These are phyloP conservation scores for Drosophila tsacasi DNA, from an alignment of 1,140 invertebrate genomes.

Conservation along the genomic window DNA sequence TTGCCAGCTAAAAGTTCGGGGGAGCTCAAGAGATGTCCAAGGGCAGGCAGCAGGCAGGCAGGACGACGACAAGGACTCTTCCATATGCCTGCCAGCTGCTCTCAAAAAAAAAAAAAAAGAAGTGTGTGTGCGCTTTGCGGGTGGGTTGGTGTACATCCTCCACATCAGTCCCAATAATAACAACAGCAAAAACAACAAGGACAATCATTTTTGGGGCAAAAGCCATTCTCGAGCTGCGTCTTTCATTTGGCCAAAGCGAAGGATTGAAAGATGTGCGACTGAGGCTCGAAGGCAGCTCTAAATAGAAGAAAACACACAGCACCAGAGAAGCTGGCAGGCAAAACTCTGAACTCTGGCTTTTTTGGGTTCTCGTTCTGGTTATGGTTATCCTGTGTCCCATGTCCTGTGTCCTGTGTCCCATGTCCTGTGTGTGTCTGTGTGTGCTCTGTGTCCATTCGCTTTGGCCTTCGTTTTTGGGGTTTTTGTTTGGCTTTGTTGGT, in stretches of 20 bases:
- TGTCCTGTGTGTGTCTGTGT: not conserved
- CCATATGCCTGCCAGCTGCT: constrained; percentile 28
- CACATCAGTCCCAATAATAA: constrained; percentile 8
- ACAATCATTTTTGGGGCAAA: constrained; percentile 21
- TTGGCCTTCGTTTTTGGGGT: constrained; percentile 45
- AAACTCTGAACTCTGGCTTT: constrained; percentile 12
- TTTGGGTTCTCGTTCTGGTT: constrained; percentile 12
- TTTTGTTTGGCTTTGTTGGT: constrained; percentile 60
- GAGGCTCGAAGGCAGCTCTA: constrained; percentile 11
- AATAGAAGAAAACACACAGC: constrained; percentile 15
- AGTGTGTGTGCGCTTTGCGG: constrained; percentile 1
- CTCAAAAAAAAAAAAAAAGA: not conserved
- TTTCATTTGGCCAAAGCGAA: constrained; percentile 32
- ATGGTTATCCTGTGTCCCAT: not conserved
- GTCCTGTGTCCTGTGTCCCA: not conserved
- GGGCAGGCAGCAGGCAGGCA: not conserved
- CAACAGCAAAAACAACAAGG: constrained; percentile 29
- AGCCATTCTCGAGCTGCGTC: constrained; percentile 2
- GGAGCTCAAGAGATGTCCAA: constrained; percentile 5
- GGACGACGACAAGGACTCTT: not conserved
- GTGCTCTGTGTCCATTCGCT: constrained; percentile 24
- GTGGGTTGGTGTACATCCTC: not conserved
- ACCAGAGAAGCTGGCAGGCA: constrained; percentile 7
- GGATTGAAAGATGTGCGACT: constrained; percentile 50
- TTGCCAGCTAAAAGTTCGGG: constrained; percentile 25